phyloP scores from a whole-genome alignment of 2,888 invertebrate species.

The Parnassius mnemosyne region DNA sequence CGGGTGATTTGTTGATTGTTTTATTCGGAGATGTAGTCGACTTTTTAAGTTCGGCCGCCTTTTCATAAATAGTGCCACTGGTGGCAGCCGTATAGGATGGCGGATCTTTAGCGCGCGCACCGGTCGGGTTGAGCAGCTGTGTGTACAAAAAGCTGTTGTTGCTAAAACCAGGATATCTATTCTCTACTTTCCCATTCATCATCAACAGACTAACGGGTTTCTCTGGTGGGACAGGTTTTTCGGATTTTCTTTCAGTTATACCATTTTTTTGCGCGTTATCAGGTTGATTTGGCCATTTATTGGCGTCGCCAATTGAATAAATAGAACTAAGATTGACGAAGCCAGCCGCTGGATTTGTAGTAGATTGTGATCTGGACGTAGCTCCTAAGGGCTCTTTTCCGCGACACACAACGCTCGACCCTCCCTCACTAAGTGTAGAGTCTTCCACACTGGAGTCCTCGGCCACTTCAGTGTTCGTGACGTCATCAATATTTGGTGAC shows the following conservation, averaged over 20 bases:
- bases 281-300: conserved; percentile 50
- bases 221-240: conserved; percentile 73
- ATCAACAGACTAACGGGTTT: conserved; percentile 75
- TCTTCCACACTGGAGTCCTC: conserved; percentile 75
- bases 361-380: conserved; percentile 39
- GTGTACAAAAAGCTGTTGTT: conserved; percentile 76
- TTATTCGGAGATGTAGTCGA: conserved; percentile 52
- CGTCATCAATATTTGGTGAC: conserved; percentile 84
- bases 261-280: conserved; percentile 48
- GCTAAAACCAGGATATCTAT: conserved; percentile 59
- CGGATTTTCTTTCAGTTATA: conserved; percentile 57
- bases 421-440: conserved; percentile 63
- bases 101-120: conserved; percentile 63
- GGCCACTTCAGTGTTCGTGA: conserved; percentile 72
- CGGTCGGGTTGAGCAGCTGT: conserved; percentile 57
- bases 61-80: conserved; percentile 54
- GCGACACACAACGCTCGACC: conserved; percentile 36
- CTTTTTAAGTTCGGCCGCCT: conserved; percentile 37
- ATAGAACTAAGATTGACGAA: conserved; percentile 75
- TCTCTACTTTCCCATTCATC: conserved; percentile 73
- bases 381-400: conserved; percentile 33
- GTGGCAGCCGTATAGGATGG: conserved; percentile 68
- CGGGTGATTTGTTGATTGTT: conserved; percentile 46
- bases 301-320: conserved; percentile 61
- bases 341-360: conserved; percentile 37